Evolutionary conservation across 2,888 invertebrate genomes (phyloP).

Genomic region (Hydraecia micacea): DNA sequence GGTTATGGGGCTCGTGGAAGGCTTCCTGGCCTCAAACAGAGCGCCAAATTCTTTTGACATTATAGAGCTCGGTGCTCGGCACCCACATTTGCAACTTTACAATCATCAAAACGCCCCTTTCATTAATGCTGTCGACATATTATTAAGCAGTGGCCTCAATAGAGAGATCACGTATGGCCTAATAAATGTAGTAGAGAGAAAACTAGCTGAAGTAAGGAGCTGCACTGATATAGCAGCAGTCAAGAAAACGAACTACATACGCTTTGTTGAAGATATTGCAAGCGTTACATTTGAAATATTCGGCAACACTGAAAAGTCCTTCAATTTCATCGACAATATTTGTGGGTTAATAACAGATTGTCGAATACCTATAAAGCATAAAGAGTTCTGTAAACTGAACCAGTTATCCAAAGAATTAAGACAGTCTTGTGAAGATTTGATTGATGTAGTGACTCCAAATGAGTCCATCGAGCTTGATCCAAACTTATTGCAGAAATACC

Average conservation of each 20-base stretch:
- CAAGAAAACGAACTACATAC: constrained; percentile 87
- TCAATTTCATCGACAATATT: constrained; percentile 84
- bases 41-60: constrained; percentile 88
- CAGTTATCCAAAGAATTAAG: constrained; percentile 86
- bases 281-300: constrained; percentile 88
- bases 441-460: constrained; percentile 76
- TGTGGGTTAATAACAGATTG: constrained; percentile 86
- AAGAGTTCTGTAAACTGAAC: constrained; percentile 87
- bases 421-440: constrained; percentile 87
- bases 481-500: constrained; percentile 84
- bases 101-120: constrained; percentile 88
- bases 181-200: constrained; percentile 87
- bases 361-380: constrained; percentile 86
- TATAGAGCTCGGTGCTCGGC: constrained; percentile 84
- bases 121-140: constrained; percentile 87
- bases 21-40: constrained; percentile 89
- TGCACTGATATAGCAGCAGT: constrained; percentile 84
- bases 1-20: constrained; percentile 91
- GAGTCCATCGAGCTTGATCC: constrained; percentile 75
- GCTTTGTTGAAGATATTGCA: constrained; percentile 87
- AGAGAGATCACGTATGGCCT: constrained; percentile 88
- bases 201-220: constrained; percentile 86
- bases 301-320: constrained; percentile 86
- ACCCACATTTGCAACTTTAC: constrained; percentile 87
- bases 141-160: constrained; percentile 87